These are phyloP conservation scores for Dyspetes luteomarginatus DNA, from an alignment of 2,888 invertebrate genomes.

Conservation along the genomic window DNA sequence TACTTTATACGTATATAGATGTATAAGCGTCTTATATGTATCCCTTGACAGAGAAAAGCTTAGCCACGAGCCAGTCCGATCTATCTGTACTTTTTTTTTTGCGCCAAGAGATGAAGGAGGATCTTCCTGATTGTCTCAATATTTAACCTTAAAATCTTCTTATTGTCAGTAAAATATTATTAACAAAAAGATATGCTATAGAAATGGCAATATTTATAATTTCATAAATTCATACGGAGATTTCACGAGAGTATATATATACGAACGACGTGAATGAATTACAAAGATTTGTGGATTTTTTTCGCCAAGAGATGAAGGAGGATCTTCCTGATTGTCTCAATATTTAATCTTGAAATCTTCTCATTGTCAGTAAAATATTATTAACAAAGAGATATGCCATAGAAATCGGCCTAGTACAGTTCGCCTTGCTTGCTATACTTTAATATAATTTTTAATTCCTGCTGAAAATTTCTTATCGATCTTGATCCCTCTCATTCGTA, in stretches of 20 bases:
- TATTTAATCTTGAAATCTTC: constrained; percentile 17
- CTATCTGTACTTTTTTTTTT: constrained; percentile 50
- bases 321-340: constrained; percentile 50
- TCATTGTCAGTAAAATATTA: neutral
- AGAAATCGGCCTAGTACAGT: too few relatives aligned
- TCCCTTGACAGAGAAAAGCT: constrained; percentile 53
- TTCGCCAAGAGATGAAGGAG: constrained; percentile 35
- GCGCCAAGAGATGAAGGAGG: constrained; percentile 35
- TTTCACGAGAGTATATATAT: too few relatives aligned
- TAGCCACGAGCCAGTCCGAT: constrained; percentile 56
- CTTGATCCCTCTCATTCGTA: too few relatives aligned
- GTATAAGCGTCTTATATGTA: constrained; percentile 18
- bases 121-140: constrained; percentile 51
- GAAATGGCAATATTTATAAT: neutral
- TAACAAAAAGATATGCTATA: neutral
- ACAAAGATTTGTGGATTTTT: too few relatives aligned
- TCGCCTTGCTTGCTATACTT: too few relatives aligned
- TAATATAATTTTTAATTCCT: too few relatives aligned
- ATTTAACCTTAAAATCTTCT: constrained; percentile 14
- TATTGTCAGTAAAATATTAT: neutral
- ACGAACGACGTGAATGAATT: too few relatives aligned
- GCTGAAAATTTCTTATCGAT: too few relatives aligned
- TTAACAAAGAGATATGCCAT: neutral
- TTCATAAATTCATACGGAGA: too few relatives aligned
- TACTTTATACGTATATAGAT: constrained; percentile 24